Evolutionary conservation across 2,888 invertebrate genomes (phyloP), one percentile per base, ranked within the genome.

Genomic region (Rotaria sp.): DNA sequence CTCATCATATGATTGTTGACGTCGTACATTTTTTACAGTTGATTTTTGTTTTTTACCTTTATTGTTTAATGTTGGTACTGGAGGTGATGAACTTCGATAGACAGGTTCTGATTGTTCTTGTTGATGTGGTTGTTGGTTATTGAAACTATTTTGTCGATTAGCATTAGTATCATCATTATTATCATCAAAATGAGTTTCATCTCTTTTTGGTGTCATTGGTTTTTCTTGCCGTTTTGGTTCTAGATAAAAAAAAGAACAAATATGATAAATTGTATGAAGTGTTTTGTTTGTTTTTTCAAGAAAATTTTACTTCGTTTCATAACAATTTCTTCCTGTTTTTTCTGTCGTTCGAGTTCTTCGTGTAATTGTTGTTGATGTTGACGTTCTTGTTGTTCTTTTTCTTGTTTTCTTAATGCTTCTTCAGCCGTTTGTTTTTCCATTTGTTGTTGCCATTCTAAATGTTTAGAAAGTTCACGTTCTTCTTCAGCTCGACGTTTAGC

Each of bases 401-500:
- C 30, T n/a, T 52, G 55, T 45, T 75, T 67, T 84, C 80, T 15
- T 38, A 30, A 7, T 67, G 84, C 52, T 21, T 45, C 35, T 38
- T 38, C 67, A 30, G 48, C 30, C 24, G 30, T 26, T 55, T 41
- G 55, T n/a, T 38, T 84, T 55, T 84, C 38, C 45, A 84, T 15
- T 30, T 45, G 55, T 84, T 50, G 38, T 41, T 45, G 52, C 85
- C 50, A 41, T 26, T 84, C 52, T 55, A 52, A 57, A 45, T 74
- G 48, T 38, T n/a, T 21, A 84, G 41, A 13, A 84, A 84, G 21
- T 86, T 86, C 38, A 75, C 45, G 26, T 80, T 84, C 57, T 84
- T 86, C 86, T 75, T 86, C 86, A 11, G 86, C 86, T n/a, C 84
- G 35, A 45, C 84, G 84, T 85, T 85, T 84, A 67, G 84, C 35